A percentile compares a stretch with the other conserved stretches of the same genome.
phyloP scores from a whole-genome alignment of 2,888 invertebrate species.

The Amphimallon solstitiale region DNA sequence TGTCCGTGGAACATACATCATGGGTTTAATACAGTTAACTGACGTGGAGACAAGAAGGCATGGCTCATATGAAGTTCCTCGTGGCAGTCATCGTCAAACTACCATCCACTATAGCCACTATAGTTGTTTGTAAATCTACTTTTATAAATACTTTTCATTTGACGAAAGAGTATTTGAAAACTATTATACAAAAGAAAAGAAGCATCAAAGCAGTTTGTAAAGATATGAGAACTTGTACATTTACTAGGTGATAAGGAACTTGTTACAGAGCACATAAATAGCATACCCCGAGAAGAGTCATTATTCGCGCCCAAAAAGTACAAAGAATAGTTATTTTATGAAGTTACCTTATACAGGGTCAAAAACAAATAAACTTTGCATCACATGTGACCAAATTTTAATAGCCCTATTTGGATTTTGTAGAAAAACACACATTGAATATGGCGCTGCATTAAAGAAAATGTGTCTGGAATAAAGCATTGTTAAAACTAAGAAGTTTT shows the following conservation, averaged over 20 bases:
- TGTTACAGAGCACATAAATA: constrained; percentile 13
- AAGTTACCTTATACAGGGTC: too few species aligned
- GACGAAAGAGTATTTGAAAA: constrained; percentile 38
- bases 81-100: constrained; percentile 7
- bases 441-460: too few species aligned
- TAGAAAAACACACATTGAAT: too few species aligned
- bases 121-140: too few species aligned
- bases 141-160: constrained; percentile 37
- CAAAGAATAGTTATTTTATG: too few species aligned
- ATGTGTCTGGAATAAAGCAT: too few species aligned
- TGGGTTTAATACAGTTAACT: constrained; percentile 2
- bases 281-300: constrained; percentile 27
- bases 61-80: neutral
- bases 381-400: too few species aligned
- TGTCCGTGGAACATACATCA: too few species aligned
- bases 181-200: constrained; percentile 27
- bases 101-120: neutral
- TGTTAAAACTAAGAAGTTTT: too few species aligned
- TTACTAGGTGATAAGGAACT: constrained; percentile 21
- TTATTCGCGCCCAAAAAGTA: constrained; percentile 39
- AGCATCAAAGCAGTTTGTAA: constrained; percentile 23
- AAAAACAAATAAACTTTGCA: too few species aligned
- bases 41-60: neutral
- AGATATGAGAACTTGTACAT: constrained; percentile 26
- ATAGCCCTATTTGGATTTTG: too few species aligned